Base-by-base conservation (phyloP, 2,797 vertebrate species). In the Spizella passerina region DNA sequence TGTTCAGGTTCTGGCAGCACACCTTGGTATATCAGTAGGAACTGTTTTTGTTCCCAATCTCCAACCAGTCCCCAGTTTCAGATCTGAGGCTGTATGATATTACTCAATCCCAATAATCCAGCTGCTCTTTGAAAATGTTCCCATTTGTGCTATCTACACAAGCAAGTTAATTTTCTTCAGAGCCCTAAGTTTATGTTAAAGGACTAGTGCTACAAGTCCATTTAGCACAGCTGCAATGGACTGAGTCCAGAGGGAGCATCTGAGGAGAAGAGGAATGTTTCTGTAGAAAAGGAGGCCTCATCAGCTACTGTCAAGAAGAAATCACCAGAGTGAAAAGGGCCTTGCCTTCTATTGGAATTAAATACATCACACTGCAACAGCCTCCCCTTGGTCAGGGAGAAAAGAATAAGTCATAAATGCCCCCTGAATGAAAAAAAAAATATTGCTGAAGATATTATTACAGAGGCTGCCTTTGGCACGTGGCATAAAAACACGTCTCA, bases 151-250 rank as follows among this genome's bases (percentile, higher is more conserved):
- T 81, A 16, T 55, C 61, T 73, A 57, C 2, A 2, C 29, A 92
- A 91, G 90, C 78, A 90, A 90, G 50, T 65, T 83, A 32, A 59
- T 92, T 92, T 82, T 72, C 75, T 79, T 71, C 56, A 60, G 50
- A 86, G 18, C 7, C 43, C 66, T 57, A 53, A 9, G 52, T 83
- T 90, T 81, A 23, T 49, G 10, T 79, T 76, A 84, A 73, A 90
- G 55, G 24, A 26, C 63, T 11, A 60, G 41, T 14, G 27, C 32
- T 64, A 41, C n/a, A 32, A 73, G 38, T 39, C 39, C 27, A 73
- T 61, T 83, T 57, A 89, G 55, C 46, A 46, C 73, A 95, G 82
- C 85, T 90, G 69, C 75, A 70, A 13, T 84, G 60, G 49, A 66
- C 56, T 49, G 81, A 70, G 14, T 52, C 63, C 49, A 91, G 56